These are phyloP conservation scores for Drosophila mojavensis DNA, from an alignment of 1,140 invertebrate genomes.

Conservation along the genomic window DNA sequence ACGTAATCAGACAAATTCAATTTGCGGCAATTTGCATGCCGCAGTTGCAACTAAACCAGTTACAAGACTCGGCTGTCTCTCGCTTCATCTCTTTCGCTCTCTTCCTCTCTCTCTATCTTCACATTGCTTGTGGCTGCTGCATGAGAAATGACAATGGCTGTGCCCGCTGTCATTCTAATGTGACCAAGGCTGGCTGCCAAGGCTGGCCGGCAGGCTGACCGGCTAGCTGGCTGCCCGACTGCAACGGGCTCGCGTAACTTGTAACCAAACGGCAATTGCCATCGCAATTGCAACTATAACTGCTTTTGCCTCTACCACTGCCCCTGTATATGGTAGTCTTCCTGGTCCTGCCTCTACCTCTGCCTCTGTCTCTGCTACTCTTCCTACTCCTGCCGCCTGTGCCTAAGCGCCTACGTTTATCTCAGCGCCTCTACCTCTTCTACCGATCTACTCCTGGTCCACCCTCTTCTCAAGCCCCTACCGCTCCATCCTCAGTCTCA, in stretches of 20 bases:
- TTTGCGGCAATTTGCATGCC: constrained; percentile 81
- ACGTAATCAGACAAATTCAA: constrained; percentile 82
- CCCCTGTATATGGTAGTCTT: background rate
- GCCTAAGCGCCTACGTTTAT: too few relatives aligned
- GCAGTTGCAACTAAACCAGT: constrained; percentile 33
- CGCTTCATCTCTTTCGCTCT: background rate
- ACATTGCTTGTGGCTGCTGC: constrained; percentile 13
- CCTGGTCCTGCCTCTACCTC: too few relatives aligned
- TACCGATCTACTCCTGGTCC: background rate
- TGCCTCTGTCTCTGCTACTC: too few relatives aligned
- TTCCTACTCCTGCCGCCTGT: too few relatives aligned
- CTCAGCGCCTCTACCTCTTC: too few relatives aligned
- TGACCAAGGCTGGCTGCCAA: constrained; percentile 60
- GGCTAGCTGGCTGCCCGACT: background rate
- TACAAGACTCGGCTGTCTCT: constrained; percentile 10
- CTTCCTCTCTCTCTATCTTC: background rate
- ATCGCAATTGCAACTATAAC: too few relatives aligned
- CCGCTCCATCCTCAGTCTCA: too few relatives aligned
- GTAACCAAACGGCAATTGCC: background rate
- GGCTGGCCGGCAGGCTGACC: constrained; percentile 40
- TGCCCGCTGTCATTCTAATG: constrained; percentile 76
- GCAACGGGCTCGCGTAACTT: constrained; percentile 28
- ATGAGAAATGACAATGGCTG: constrained; percentile 78
- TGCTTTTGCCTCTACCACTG: too few relatives aligned
- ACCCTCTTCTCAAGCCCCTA: too few relatives aligned